Conservation (phyloP, 2,797 vertebrate species). For the Oryzias sinensis region DNA sequence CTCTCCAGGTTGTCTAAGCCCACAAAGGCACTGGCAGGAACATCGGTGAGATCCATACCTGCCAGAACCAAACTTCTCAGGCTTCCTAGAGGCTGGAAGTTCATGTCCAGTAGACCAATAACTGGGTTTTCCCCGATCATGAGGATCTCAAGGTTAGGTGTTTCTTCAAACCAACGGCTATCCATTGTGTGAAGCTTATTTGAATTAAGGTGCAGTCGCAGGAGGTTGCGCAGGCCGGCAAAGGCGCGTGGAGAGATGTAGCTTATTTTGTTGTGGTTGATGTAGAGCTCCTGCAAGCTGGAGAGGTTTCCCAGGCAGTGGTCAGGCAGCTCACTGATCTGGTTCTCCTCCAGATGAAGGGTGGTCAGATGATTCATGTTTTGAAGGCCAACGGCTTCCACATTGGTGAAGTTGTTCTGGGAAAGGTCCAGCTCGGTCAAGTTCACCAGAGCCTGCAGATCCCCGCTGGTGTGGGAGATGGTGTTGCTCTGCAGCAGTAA, state of each 20-base stretch:
- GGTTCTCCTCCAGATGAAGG: conserved; percentile 96
- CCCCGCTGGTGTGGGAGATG: conserved; percentile 87
- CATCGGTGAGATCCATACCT: conserved; percentile 94
- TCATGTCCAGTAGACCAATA: conserved; percentile 93
- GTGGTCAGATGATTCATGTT: conserved; percentile 94
- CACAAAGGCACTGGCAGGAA: conserved; percentile 92
- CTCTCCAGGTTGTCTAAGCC: conserved; percentile 96
- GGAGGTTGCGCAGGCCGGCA: conserved; percentile 85
- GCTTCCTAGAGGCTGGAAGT: conserved; percentile 90
- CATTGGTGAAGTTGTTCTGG: conserved; percentile 95
- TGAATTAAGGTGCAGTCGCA: conserved; percentile 95
- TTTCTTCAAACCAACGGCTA: conserved; percentile 94
- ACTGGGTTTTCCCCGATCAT: conserved; percentile 99
- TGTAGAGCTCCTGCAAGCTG: conserved; percentile 96
- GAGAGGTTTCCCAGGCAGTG: conserved; percentile 90
- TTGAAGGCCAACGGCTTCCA: conserved; percentile 88
- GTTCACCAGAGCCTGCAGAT: conserved; percentile 90
- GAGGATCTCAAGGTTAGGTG: conserved; percentile 95
- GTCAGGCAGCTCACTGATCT: conserved; percentile 89
- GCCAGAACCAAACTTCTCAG: conserved; percentile 94
- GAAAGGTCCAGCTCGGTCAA: conserved; percentile 95
- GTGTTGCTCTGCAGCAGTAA: conserved; percentile 95
- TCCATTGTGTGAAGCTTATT: conserved; percentile 93
- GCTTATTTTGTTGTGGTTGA: conserved; percentile 97
- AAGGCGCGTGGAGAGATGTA: conserved; percentile 90